A percentile compares a stretch with the other conserved stretches of the same genome.
phyloP scores from a whole-genome alignment of 2,113 vertebrate genomes.

The Puma concolor region DNA sequence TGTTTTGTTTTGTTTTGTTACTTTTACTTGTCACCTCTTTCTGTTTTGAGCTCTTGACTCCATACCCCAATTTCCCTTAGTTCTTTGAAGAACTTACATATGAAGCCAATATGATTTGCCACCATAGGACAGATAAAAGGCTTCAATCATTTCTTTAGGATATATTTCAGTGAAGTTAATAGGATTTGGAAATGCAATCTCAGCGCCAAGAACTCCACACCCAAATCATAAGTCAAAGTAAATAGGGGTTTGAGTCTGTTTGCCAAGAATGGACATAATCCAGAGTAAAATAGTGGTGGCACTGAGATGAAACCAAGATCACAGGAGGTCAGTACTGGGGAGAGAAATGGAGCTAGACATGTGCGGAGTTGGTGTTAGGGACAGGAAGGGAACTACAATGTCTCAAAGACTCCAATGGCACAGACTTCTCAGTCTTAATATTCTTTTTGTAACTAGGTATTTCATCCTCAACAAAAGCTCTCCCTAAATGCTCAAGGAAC shows the following conservation, averaged over 20 bases:
- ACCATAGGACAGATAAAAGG: not conserved
- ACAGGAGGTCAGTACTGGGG: not conserved
- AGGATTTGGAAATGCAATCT: not conserved
- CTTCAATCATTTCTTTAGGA: not conserved
- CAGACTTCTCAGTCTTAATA: not conserved
- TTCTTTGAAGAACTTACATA: not conserved
- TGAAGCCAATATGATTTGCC: not conserved
- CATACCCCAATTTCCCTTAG: not conserved
- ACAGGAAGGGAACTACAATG: not conserved
- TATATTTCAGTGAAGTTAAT: not conserved
- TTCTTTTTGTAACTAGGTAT: not conserved
- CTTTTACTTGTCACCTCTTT: not conserved
- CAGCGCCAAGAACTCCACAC: not conserved
- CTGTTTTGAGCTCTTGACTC: not conserved
- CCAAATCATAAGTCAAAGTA: not conserved
- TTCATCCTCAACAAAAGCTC: not conserved
- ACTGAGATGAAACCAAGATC: not conserved
- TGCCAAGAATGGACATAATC: not conserved
- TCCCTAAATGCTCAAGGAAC: not conserved
- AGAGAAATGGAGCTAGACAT: not conserved
- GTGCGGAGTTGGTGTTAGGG: not conserved
- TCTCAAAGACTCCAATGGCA: not conserved
- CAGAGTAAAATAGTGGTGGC: not conserved
- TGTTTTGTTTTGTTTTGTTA: not conserved
- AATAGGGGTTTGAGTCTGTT: not conserved